Evolutionary conservation across 2,797 vertebrate genomes (phyloP).

Genomic region (Chelmon rostratus): DNA sequence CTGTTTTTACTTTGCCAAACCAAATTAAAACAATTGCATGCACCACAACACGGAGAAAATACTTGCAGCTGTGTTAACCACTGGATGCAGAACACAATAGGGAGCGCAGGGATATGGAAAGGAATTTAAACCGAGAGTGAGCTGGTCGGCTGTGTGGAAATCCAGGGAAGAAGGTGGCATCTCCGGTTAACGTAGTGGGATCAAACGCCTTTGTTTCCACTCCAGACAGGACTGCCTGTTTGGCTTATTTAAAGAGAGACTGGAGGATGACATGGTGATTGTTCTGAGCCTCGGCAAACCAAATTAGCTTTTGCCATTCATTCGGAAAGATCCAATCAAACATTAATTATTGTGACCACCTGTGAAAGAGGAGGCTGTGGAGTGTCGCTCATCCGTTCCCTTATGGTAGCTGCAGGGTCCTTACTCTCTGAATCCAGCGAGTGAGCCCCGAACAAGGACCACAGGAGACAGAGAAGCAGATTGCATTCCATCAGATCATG

Average conservation of each 20-base stretch:
- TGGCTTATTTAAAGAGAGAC: slow-evolving; percentile 61
- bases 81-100: slow-evolving; percentile 40
- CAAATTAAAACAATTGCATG: slow-evolving; percentile 66
- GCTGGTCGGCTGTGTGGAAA: slow-evolving; percentile 66
- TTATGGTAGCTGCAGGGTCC: slow-evolving; percentile 59
- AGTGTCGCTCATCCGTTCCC: slow-evolving; percentile 66
- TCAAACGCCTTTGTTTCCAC: slow-evolving; percentile 73
- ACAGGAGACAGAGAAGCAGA: slow-evolving; percentile 67
- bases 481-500: slow-evolving; percentile 74
- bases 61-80: slow-evolving; percentile 49
- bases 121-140: slow-evolving; percentile 54
- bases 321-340: slow-evolving; percentile 80
- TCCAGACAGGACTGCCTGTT: slow-evolving; percentile 69
- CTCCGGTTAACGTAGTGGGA: slow-evolving; percentile 60
- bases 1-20: slow-evolving; percentile 49
- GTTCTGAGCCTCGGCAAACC: slow-evolving; percentile 63
- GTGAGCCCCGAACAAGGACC: slow-evolving; percentile 56
- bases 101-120: slow-evolving; percentile 40
- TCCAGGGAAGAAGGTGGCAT: slow-evolving; percentile 58
- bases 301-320: slow-evolving; percentile 73
- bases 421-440: slow-evolving; percentile 43
- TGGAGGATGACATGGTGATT: slow-evolving; percentile 57
- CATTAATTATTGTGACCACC: slow-evolving; percentile 81
- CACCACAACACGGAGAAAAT: slow-evolving; percentile 42
- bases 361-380: slow-evolving; percentile 67